These are phyloP conservation scores for Malacosoma neustria DNA, from an alignment of 2,888 invertebrate genomes.

Conservation along the genomic window DNA sequence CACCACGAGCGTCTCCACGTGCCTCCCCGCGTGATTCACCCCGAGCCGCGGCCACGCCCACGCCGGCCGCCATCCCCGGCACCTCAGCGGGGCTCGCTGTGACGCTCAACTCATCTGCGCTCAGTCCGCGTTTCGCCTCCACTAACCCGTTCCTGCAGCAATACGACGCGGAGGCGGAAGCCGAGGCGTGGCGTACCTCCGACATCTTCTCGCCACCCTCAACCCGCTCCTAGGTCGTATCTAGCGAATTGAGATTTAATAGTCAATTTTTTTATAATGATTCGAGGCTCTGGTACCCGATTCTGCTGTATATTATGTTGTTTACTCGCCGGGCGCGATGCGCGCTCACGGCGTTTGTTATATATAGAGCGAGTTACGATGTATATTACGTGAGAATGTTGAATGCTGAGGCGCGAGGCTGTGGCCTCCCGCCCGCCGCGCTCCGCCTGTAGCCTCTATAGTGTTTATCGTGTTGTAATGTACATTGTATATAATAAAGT, in stretches of 20 bases:
- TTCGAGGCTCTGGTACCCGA: slow-evolving; percentile 63
- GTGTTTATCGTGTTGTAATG: slow-evolving; percentile 62
- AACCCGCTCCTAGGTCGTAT: slow-evolving; percentile 61
- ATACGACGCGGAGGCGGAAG: slow-evolving; percentile 67
- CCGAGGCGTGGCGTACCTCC: slow-evolving; percentile 63
- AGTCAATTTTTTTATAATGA: slow-evolving; percentile 69
- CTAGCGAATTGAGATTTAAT: slow-evolving; percentile 69
- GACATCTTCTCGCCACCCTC: slow-evolving; percentile 64
- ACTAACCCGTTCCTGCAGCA: slow-evolving; percentile 78
- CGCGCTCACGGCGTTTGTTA: slow-evolving; percentile 63
- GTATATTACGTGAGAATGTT: slow-evolving; percentile 71
- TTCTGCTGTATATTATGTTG: slow-evolving; percentile 70
- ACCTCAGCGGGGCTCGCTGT: slow-evolving; percentile 78
- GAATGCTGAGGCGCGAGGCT: slow-evolving; percentile 50
- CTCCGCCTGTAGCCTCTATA: slow-evolving; percentile 52
- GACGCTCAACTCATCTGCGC: slow-evolving; percentile 63
- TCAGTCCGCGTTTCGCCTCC: slow-evolving; percentile 59
- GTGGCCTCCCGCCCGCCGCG: slow-evolving; percentile 44
- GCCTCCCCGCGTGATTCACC: slow-evolving; percentile 27
- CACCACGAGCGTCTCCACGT: slow-evolving; percentile 54
- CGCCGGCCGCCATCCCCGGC: slow-evolving; percentile 66
- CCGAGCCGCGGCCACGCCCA: slow-evolving; percentile 35
- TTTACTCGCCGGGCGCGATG: slow-evolving; percentile 49
- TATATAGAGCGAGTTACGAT: slow-evolving; percentile 68
- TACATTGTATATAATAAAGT: slow-evolving; percentile 71